Conservation (phyloP, 2,888 invertebrate genomes). For the Pollenia labialis region DNA sequence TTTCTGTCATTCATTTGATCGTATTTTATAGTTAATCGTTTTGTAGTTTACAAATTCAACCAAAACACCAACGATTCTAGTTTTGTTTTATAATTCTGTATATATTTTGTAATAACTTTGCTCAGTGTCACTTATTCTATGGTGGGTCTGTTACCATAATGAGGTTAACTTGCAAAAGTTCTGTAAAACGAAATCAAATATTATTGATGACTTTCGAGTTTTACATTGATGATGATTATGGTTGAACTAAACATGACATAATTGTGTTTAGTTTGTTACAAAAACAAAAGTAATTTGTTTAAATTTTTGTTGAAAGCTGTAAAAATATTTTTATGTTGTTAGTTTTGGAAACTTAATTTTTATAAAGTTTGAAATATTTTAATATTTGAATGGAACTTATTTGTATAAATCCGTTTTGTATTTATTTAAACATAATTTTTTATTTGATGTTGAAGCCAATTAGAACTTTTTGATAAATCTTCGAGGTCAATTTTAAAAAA, state of each 20-base stretch:
- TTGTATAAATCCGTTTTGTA: not conserved
- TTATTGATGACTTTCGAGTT: constrained; percentile 55
- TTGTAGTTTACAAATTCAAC: constrained; percentile 44
- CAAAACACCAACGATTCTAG: not conserved
- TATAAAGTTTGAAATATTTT: not conserved
- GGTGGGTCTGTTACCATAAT: constrained; percentile 35
- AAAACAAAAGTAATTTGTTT: constrained; percentile 2
- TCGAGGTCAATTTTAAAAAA: not conserved
- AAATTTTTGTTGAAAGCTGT: not conserved
- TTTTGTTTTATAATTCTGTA: not conserved
- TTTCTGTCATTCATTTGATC: constrained; percentile 17
- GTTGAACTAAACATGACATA: constrained; percentile 37
- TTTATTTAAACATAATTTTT: not conserved
- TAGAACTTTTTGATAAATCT: not conserved
- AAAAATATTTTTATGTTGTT: constrained; percentile 4
- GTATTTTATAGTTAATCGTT: constrained; percentile 62
- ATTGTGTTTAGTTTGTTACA: not conserved
- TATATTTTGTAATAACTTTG: not conserved
- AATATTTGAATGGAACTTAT: not conserved
- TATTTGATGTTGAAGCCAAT: not conserved
- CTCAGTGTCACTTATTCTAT: not conserved
- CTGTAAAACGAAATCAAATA: constrained; percentile 38
- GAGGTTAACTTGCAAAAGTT: constrained; percentile 53
- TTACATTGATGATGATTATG: constrained; percentile 38
- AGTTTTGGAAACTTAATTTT: not conserved